These are phyloP conservation scores for Ptychadena robeensis DNA, from an alignment of 2,797 vertebrate genomes.

Conservation along the genomic window DNA sequence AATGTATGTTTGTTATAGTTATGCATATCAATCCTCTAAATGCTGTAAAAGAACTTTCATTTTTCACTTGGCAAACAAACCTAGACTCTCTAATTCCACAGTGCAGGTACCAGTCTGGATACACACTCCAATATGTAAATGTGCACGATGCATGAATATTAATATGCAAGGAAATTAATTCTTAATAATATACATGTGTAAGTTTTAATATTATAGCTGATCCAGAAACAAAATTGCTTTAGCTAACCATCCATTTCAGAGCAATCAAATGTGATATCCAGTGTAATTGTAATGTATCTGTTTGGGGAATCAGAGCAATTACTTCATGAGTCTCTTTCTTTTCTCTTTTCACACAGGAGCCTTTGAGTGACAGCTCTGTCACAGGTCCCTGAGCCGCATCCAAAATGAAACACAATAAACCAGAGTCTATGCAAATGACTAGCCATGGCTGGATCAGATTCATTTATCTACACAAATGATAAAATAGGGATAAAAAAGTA, in stretches of 20 bases:
- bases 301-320: constrained; percentile 71
- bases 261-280: constrained; percentile 73
- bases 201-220: constrained; percentile 71
- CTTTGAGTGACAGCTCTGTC: constrained; percentile 49
- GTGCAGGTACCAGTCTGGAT: background rate
- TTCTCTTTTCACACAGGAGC: constrained; percentile 32
- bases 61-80: background rate
- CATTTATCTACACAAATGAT: constrained; percentile 13
- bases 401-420: constrained; percentile 35
- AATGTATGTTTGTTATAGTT: background rate
- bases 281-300: constrained; percentile 69
- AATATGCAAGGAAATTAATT: constrained; percentile 65
- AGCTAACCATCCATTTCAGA: constrained; percentile 76
- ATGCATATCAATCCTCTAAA: background rate
- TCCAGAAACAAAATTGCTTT: constrained; percentile 74
- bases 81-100: background rate
- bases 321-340: constrained; percentile 63
- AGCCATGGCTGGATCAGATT: constrained; percentile 10
- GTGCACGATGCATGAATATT: background rate
- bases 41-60: background rate
- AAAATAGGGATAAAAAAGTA: constrained; percentile 6
- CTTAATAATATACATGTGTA: constrained; percentile 74
- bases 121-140: background rate
- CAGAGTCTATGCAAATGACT: constrained; percentile 31
- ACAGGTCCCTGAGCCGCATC: constrained; percentile 42